These are phyloP conservation scores for Corydoras sp. DNA, from an alignment of 2,113 vertebrate species.

Conservation along the genomic window DNA sequence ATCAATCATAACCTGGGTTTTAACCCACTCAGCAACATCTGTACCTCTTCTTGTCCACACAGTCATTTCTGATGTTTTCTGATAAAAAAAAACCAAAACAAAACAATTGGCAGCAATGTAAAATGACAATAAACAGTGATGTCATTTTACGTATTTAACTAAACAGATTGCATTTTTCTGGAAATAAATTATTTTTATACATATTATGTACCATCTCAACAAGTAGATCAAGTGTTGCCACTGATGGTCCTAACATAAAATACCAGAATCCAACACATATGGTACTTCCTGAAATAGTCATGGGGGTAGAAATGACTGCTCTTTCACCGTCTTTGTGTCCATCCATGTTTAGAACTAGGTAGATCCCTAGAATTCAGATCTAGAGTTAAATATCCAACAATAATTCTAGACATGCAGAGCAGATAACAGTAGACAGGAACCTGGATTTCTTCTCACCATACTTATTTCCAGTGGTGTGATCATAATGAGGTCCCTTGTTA, in stretches of 20 bases:
- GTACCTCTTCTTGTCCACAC: slow-evolving; percentile 58
- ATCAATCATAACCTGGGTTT: slow-evolving; percentile 54
- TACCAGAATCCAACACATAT: slow-evolving; percentile 69
- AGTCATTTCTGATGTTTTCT: slow-evolving; percentile 51
- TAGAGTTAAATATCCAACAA: background rate
- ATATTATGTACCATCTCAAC: slow-evolving; percentile 50
- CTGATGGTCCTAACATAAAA: slow-evolving; percentile 62
- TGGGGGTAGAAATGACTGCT: slow-evolving; percentile 51
- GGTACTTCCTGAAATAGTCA: slow-evolving; percentile 22
- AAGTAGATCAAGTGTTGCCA: slow-evolving; percentile 59
- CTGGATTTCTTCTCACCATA: slow-evolving; percentile 50
- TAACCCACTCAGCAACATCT: slow-evolving; percentile 58
- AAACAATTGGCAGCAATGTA: background rate
- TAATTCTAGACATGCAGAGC: background rate
- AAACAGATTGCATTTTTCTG: no score
- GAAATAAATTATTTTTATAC: background rate
- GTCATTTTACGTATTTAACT: no score
- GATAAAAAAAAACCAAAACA: background rate
- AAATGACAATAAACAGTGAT: background rate
- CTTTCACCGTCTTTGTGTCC: slow-evolving; percentile 44
- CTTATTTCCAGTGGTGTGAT: slow-evolving; percentile 59
- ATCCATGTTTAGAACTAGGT: slow-evolving; percentile 59
- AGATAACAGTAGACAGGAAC: background rate
- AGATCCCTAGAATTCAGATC: slow-evolving; percentile 50
- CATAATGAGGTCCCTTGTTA: slow-evolving; percentile 60